phyloP scores from a whole-genome alignment of 2,888 invertebrate genomes.

The Cataglyphis rosenhaueri region DNA sequence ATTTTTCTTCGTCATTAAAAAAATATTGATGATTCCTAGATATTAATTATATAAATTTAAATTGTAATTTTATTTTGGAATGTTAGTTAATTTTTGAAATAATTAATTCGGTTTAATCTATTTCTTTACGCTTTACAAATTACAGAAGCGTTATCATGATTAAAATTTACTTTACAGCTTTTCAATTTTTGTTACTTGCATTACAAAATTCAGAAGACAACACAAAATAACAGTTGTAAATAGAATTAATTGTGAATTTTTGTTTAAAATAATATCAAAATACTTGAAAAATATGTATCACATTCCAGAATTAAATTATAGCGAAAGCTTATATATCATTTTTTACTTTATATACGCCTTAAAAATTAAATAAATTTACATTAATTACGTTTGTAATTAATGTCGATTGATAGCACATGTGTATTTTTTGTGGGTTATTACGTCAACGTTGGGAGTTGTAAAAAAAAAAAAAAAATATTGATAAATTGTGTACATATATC shows the following conservation, averaged over 20 bases:
- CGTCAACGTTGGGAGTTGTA: not conserved
- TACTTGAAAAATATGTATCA: not conserved
- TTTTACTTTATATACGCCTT: not conserved
- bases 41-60: not conserved
- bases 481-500: not conserved
- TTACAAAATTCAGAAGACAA: not conserved
- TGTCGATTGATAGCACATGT: not conserved
- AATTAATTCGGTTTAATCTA: not conserved
- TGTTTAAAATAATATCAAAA: not conserved
- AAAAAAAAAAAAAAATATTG: not conserved
- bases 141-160: not conserved
- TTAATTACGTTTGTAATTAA: not conserved
- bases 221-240: not conserved
- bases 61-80: not conserved
- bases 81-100: not conserved
- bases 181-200: not conserved
- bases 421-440: not conserved
- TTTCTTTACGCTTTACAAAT: not conserved
- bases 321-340: not conserved
- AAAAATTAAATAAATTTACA: not conserved
- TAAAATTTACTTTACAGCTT: not conserved
- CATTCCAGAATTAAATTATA: not conserved
- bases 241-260: not conserved
- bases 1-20: not conserved
- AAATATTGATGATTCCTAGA: not conserved